Evolutionary conservation across 2,797 vertebrate genomes (phyloP).

Genomic region (Bryconaethiops microstoma): DNA sequence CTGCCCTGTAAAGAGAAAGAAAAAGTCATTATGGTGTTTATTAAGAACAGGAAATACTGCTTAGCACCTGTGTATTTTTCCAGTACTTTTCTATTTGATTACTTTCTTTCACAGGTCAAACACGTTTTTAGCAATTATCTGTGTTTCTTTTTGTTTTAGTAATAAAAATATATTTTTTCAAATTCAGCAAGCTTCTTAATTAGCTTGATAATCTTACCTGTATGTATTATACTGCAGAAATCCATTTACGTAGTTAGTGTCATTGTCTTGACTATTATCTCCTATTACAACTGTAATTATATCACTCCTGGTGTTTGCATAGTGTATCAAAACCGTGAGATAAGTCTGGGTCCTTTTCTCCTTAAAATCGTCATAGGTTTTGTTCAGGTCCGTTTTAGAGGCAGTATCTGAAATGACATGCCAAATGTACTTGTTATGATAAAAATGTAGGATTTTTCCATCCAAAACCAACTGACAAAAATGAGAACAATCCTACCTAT

Average conservation of each 20-base stretch:
- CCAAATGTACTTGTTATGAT: slow-evolving; percentile 2
- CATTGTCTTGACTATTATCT: background rate
- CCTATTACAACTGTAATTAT: slow-evolving; percentile 52
- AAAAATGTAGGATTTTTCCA: background rate
- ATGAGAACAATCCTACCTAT: slow-evolving; percentile 54
- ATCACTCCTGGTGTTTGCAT: background rate
- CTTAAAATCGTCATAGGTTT: slow-evolving; percentile 61
- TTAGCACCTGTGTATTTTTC: background rate
- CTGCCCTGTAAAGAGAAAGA: slow-evolving; percentile 62
- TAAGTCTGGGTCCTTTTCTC: background rate
- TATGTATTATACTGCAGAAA: slow-evolving; percentile 46
- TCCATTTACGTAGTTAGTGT: slow-evolving; percentile 60
- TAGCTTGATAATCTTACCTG: slow-evolving; percentile 58
- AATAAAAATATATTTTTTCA: too few species aligned
- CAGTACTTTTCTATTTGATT: too few species aligned
- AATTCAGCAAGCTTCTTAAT: too few species aligned
- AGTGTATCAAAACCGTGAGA: slow-evolving; percentile 61
- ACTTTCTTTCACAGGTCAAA: too few species aligned
- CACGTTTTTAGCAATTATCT: too few species aligned
- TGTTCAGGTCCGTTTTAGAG: background rate
- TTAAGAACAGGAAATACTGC: slow-evolving; percentile 3
- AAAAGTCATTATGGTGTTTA: background rate
- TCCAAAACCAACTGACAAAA: background rate
- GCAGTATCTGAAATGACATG: background rate
- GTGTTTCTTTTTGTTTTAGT: too few species aligned